Percentiles rank a stretch among this genome's conserved stretches.
These are phyloP conservation scores for Nomada ruficornis DNA, from an alignment of 2,888 invertebrate species.

Conservation along the genomic window DNA sequence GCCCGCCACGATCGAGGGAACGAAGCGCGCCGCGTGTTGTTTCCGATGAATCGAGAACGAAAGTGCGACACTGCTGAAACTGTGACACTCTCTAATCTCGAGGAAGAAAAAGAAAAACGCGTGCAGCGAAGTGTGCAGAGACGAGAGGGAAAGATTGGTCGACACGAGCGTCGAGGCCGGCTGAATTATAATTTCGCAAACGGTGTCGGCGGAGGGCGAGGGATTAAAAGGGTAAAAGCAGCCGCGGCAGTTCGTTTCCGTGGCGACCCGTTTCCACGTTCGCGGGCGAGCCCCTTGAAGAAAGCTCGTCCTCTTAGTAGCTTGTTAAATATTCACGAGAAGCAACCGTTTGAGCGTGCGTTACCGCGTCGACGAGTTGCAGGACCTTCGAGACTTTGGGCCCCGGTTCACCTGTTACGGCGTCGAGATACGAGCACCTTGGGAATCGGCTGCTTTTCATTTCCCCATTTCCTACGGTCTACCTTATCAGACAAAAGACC, in stretches of 20 bases:
- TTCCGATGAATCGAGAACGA: slow-evolving; percentile 44
- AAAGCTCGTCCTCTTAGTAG: slow-evolving; percentile 70
- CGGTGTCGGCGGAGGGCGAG: background rate
- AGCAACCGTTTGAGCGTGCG: slow-evolving; percentile 63
- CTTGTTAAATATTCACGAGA: slow-evolving; percentile 73
- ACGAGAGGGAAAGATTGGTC: slow-evolving; percentile 14
- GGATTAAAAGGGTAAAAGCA: slow-evolving; percentile 42
- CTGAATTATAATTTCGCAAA: slow-evolving; percentile 50
- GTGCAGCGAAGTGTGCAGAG: background rate
- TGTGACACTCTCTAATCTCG: slow-evolving; percentile 36
- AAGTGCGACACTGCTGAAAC: slow-evolving; percentile 33
- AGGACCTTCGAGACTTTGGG: slow-evolving; percentile 37
- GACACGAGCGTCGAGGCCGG: slow-evolving; percentile 10
- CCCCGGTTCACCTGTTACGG: background rate
- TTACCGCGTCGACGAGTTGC: slow-evolving; percentile 57
- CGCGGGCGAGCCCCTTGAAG: slow-evolving; percentile 44
- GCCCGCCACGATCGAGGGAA: background rate
- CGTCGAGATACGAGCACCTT: slow-evolving; percentile 32
- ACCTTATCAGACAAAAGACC: slow-evolving; percentile 54
- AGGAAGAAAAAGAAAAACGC: no score
- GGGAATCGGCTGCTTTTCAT: slow-evolving; percentile 35
- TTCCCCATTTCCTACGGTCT: background rate
- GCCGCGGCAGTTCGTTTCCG: slow-evolving; percentile 43
- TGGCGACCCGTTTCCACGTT: slow-evolving; percentile 43
- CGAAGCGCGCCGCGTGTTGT: slow-evolving; percentile 5